phyloP scores from a whole-genome alignment of 2,113 vertebrate genomes.

The Murina feae region DNA sequence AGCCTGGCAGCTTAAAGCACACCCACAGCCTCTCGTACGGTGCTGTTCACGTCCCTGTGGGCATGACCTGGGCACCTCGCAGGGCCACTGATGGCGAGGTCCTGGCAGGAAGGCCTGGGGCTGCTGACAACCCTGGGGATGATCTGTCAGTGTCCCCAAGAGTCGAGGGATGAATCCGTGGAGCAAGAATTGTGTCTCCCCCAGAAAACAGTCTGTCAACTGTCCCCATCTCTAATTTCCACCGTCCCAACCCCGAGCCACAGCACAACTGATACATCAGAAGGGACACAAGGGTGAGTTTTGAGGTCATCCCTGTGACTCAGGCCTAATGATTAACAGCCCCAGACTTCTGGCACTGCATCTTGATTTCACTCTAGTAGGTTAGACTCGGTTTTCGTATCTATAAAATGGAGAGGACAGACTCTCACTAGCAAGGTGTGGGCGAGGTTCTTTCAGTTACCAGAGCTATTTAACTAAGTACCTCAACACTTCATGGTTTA shows the following conservation, averaged over 20 bases:
- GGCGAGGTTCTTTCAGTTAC: background rate
- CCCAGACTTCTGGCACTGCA: background rate
- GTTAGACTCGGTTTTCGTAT: background rate
- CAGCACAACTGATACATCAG: too few relatives aligned
- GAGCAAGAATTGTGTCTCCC: background rate
- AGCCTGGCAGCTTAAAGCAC: background rate
- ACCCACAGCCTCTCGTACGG: background rate
- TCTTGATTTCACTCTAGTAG: background rate
- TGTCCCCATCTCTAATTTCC: background rate
- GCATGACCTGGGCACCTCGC: background rate
- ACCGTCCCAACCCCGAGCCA: background rate
- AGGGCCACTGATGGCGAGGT: background rate
- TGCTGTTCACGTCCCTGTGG: background rate
- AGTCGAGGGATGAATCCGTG: background rate
- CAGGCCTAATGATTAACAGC: background rate
- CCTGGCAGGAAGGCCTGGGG: background rate
- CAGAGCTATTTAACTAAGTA: background rate
- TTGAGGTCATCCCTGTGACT: background rate
- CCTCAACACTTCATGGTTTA: background rate
- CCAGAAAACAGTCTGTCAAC: background rate
- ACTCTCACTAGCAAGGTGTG: background rate
- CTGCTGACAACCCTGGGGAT: too few relatives aligned
- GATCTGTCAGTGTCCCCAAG: background rate
- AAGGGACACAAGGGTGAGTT: background rate
- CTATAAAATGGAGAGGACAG: background rate